These are phyloP conservation scores for Argyra leucocephala DNA, from an alignment of 2,888 invertebrate species.

Conservation along the genomic window DNA sequence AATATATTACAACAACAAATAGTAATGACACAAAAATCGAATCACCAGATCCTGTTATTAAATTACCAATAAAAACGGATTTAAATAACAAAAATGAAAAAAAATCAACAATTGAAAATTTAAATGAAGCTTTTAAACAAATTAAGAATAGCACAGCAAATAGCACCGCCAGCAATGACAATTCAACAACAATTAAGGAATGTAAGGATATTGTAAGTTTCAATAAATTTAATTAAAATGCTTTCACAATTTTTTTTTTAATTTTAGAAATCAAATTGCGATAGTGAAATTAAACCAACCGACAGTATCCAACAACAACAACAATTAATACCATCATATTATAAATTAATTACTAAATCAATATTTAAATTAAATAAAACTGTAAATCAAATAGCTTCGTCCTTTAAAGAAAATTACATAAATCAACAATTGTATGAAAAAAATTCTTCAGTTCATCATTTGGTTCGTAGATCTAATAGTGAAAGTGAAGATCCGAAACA, in stretches of 20 bases:
- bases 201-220: neutral
- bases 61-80: no score
- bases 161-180: neutral
- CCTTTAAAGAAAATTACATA: neutral
- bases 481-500: neutral
- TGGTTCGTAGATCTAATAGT: neutral
- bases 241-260: no score
- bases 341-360: neutral
- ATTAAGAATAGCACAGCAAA: neutral
- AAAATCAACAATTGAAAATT: neutral
- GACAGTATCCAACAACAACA: no score
- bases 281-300: no score
- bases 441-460: neutral
- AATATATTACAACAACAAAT: neutral
- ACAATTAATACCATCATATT: neutral
- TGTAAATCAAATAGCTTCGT: no score
- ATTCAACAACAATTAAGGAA: neutral
- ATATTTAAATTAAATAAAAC: no score
- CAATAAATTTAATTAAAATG: no score
- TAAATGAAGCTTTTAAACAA: neutral
- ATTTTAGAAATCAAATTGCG: no score
- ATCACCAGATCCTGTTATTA: no score
- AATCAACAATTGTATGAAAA: neutral
- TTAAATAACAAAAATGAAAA: neutral
- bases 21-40: no score